Percentiles rank a stretch among this genome's conserved stretches.
Conservation (phyloP, 2,888 invertebrate genomes). For the Eueremaeus valkanovi region DNA sequence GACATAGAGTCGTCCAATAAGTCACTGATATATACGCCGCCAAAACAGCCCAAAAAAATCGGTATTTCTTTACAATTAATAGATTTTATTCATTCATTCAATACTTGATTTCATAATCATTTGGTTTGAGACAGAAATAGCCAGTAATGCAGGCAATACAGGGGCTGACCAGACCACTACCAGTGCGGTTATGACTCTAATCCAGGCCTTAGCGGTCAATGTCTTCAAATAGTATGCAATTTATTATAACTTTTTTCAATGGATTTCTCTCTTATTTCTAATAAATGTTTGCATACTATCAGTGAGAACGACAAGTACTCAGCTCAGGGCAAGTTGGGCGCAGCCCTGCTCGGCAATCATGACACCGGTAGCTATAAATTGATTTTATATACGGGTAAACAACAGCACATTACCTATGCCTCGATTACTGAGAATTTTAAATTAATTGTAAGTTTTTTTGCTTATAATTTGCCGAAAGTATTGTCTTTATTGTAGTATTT, state of each 20-base stretch:
- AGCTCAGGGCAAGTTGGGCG: constrained; percentile 45
- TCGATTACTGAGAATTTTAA: constrained; percentile 41
- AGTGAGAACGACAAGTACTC: constrained; percentile 43
- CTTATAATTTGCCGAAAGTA: neutral
- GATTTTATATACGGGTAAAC: constrained; percentile 45
- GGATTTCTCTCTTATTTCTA: constrained; percentile 17
- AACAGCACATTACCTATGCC: constrained; percentile 42
- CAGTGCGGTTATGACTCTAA: neutral
- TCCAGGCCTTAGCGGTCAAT: constrained; percentile 41
- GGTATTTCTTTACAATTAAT: too few relatives aligned
- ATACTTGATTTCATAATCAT: neutral
- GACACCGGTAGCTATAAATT: constrained; percentile 43
- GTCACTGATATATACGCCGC: constrained; percentile 42
- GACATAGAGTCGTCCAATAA: constrained; percentile 38
- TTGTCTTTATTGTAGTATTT: neutral
- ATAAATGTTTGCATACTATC: neutral
- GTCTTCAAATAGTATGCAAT: constrained; percentile 43
- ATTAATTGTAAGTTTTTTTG: constrained; percentile 44
- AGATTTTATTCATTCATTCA: too few relatives aligned
- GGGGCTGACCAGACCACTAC: neutral
- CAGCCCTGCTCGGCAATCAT: constrained; percentile 44
- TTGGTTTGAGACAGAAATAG: constrained; percentile 6
- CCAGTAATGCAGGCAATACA: constrained; percentile 38
- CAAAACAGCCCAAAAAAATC: constrained; percentile 44
- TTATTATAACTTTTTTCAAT: neutral